Conservation (phyloP, 2,113 vertebrate species). For the Leptocoma aspasia region DNA sequence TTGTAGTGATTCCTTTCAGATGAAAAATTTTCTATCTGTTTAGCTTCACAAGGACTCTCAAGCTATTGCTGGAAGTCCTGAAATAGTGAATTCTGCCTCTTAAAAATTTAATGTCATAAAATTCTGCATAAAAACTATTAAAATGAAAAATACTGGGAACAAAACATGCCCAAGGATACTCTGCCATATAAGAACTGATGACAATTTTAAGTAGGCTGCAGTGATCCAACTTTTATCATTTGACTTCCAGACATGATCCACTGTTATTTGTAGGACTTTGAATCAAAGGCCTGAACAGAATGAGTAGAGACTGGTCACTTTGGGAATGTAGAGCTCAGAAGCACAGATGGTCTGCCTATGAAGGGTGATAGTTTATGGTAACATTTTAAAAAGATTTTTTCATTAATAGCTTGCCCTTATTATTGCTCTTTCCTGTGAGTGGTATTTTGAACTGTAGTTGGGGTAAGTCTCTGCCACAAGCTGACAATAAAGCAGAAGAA, state of each 20-base stretch:
- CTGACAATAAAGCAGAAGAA: neutral
- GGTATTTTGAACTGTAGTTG: neutral
- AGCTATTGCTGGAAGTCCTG: neutral
- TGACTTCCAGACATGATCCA: neutral
- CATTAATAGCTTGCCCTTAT: neutral
- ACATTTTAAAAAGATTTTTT: neutral
- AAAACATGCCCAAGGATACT: conserved; percentile 23
- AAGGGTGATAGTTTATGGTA: neutral
- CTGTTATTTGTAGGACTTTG: neutral
- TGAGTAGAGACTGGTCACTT: neutral
- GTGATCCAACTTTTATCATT: conserved; percentile 3
- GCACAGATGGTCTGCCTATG: neutral
- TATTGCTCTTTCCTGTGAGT: neutral
- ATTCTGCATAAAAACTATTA: neutral
- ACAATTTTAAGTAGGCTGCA: conserved; percentile 60
- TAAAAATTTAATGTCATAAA: neutral
- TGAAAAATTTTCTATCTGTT: neutral
- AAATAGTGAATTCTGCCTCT: conserved; percentile 12
- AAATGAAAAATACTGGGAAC: neutral
- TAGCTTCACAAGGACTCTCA: neutral
- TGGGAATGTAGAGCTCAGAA: neutral
- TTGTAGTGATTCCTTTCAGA: neutral
- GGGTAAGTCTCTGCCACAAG: neutral
- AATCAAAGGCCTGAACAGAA: neutral
- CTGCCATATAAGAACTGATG: conserved; percentile 46